Percentiles rank a stretch among this genome's conserved stretches.
Evolutionary conservation across 2,797 vertebrate species (phyloP).

Genomic region (Sebastes umbrosus): DNA sequence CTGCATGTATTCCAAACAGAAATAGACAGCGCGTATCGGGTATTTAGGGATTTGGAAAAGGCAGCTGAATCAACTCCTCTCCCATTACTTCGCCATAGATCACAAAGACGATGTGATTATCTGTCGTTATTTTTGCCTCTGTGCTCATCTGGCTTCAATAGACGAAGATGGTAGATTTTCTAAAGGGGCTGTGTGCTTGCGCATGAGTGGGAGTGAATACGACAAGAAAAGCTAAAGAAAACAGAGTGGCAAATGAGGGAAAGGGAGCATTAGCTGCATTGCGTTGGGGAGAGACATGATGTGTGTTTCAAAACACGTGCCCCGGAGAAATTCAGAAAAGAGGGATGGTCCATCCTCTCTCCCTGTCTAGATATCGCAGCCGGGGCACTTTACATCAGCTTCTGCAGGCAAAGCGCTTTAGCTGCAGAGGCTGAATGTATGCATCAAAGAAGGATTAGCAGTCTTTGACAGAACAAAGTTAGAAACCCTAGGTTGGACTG

Average conservation of each 20-base stretch:
- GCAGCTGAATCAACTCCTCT: conserved; percentile 67
- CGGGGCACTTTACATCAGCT: conserved; percentile 60
- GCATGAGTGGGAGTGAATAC: conserved; percentile 45
- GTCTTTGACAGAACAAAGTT: conserved; percentile 50
- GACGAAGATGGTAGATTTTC: conserved; percentile 65
- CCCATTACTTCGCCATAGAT: conserved; percentile 59
- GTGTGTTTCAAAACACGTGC: conserved; percentile 64
- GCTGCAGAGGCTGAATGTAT: conserved; percentile 52
- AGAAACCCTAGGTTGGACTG: conserved; percentile 21
- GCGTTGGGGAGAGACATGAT: conserved; percentile 35
- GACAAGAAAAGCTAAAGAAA: conserved; percentile 23
- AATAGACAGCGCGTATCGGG: conserved; percentile 36
- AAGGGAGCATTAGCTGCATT: conserved; percentile 44
- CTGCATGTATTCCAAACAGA: conserved; percentile 24
- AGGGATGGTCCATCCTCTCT: conserved; percentile 41
- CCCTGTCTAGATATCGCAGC: conserved; percentile 51
- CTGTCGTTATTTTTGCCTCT: conserved; percentile 76
- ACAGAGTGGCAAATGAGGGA: conserved; percentile 34
- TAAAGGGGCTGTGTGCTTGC: conserved; percentile 18
- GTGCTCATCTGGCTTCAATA: conserved; percentile 55
- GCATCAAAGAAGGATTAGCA: conserved; percentile 65
- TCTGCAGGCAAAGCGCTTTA: conserved; percentile 65
- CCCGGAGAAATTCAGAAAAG: conserved; percentile 45
- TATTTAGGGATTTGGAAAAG: conserved; percentile 43
- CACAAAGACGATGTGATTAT: conserved; percentile 78